phyloP scores from a whole-genome alignment of 1,140 invertebrate species.

The Musca vetustissima region DNA sequence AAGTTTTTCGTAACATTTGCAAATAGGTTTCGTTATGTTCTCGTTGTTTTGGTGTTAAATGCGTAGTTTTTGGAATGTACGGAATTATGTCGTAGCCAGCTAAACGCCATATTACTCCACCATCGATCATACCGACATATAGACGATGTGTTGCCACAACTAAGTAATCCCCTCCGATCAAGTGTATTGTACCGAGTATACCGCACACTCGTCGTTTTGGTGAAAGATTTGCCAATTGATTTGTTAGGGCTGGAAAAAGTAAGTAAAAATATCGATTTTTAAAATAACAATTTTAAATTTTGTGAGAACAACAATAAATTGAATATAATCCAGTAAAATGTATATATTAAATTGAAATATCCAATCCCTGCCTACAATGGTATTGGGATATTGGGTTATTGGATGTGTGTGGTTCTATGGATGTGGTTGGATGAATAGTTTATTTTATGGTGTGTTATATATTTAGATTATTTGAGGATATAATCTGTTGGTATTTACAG shows the following conservation, averaged over 20 bases:
- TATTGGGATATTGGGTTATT: too few species aligned
- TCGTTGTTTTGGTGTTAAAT: slow-evolving; percentile 79
- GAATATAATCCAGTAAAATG: too few species aligned
- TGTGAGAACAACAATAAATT: too few species aligned
- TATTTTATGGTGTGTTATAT: too few species aligned
- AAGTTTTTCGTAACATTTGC: slow-evolving; percentile 75
- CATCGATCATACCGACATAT: slow-evolving; percentile 83
- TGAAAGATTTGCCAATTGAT: slow-evolving; percentile 39
- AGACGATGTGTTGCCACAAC: slow-evolving; percentile 86
- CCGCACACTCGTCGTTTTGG: slow-evolving; percentile 80
- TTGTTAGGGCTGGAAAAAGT: neutral
- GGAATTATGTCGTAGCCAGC: slow-evolving; percentile 82
- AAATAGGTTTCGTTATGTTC: slow-evolving; percentile 79
- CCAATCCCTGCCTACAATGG: too few species aligned
- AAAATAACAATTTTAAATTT: too few species aligned
- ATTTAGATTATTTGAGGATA: too few species aligned
- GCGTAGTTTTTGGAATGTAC: slow-evolving; percentile 79
- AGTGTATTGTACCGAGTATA: slow-evolving; percentile 81
- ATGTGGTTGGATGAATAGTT: too few species aligned
- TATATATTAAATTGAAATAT: too few species aligned
- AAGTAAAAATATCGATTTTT: neutral
- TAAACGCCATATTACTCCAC: slow-evolving; percentile 84
- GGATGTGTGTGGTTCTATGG: too few species aligned
- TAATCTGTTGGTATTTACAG: too few species aligned
- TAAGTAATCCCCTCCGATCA: slow-evolving; percentile 86